phyloP scores from a whole-genome alignment of 2,113 vertebrate genomes.

The Tilapia sparmanii region DNA sequence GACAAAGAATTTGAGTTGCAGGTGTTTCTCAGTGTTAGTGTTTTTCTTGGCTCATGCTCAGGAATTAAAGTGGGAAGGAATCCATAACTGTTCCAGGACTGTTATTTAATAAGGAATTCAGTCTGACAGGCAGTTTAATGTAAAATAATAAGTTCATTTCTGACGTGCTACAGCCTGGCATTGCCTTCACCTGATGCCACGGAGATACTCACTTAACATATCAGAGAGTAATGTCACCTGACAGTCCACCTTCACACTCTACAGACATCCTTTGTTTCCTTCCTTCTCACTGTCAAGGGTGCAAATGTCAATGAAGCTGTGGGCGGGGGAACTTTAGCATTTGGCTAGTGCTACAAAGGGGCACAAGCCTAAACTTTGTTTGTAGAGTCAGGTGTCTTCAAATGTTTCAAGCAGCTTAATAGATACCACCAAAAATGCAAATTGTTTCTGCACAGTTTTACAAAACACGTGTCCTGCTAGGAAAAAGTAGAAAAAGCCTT shows the following conservation, averaged over 20 bases:
- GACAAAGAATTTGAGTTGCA: not conserved
- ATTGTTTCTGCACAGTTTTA: not conserved
- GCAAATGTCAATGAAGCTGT: not conserved
- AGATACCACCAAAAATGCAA: not conserved
- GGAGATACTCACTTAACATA: not conserved
- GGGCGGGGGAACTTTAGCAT: not conserved
- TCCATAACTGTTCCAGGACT: not conserved
- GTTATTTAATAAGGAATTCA: not conserved
- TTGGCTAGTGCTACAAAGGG: accelerated
- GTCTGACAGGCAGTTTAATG: not conserved
- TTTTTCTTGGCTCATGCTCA: not conserved
- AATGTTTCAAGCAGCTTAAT: not conserved
- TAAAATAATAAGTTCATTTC: not conserved
- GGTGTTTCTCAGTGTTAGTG: not conserved
- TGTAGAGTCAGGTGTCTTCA: not conserved
- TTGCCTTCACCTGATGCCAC: not conserved
- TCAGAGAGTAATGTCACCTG: not conserved
- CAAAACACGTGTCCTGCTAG: not conserved
- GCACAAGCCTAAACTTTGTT: not conserved
- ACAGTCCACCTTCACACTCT: not conserved
- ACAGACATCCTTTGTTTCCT: not conserved
- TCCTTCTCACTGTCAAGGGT: not conserved
- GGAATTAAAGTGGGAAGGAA: not conserved
- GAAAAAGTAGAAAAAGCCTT: not conserved
- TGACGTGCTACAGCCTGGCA: not conserved